Base-by-base conservation (phyloP, 2,113 vertebrate genomes). In the Cyanistes caeruleus region DNA sequence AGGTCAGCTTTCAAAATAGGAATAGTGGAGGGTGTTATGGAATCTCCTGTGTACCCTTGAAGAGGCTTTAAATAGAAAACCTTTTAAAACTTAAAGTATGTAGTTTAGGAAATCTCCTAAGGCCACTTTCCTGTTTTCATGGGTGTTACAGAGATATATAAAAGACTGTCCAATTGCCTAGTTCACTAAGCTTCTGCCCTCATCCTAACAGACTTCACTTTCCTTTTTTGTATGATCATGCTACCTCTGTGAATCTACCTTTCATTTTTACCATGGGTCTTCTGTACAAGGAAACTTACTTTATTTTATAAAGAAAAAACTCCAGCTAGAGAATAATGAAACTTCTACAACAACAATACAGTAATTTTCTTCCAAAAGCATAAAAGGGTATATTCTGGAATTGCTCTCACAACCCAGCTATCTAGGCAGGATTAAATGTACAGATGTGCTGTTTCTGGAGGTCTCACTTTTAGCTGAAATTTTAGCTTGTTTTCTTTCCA, bases 1-100 rank as follows among this genome's bases (percentile, higher is more conserved):
- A 70, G 72, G 24, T 27, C 59, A 63, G 39, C 13, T 93, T 52
- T 86, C 39, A 90, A 64, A 84, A 78, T 6, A 95, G 73, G 39
- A 86, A 43, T 44, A 64, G 33, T 46, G 30, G 78, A 92, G 30
- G 30, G 35, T 77, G 69, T 88, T 90, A 60, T 28, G 68, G 52
- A 70, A 81, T 70, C 85, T 90, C 82, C 39, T 49, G 72, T 43
- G 87, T 86, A 65, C 64, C 20, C 37, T 19, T 73, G 79, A 77
- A 83, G 56, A 78, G 39, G 12, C 28, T 88, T 86, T 88, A 81
- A 93, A 90, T 63, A 88, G 81, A 89, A 95, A 95, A 77, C 35
- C 58, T 93, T 93, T 93, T 83, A 90, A 85, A 87, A 89, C 30
- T 53, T 51, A 51, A 84, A 35, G 55, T 58, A 55, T 59, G 24